Evolutionary conservation across 2,797 vertebrate genomes (phyloP).

Genomic region (Acanthopagrus latus): DNA sequence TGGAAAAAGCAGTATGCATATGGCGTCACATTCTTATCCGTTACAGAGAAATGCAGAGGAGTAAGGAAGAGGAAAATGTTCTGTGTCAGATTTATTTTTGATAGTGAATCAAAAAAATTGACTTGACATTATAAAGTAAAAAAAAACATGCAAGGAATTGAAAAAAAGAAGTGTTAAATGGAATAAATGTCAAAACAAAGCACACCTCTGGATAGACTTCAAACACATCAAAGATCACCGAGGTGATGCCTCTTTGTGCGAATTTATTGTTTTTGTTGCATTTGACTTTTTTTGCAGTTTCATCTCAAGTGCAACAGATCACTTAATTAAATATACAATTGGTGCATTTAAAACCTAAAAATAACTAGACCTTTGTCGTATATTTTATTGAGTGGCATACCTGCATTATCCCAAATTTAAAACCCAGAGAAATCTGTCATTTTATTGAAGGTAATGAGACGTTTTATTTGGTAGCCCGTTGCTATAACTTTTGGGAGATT

Average conservation of each 20-base stretch:
- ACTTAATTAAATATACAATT: too few species aligned
- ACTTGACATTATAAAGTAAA: conserved; percentile 8
- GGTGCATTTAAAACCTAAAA: too few species aligned
- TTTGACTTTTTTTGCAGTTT: too few species aligned
- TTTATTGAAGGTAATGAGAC: too few species aligned
- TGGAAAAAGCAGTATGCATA: conserved; percentile 20
- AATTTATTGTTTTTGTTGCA: too few species aligned
- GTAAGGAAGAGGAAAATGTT: conserved; percentile 23
- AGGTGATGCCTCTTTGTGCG: neutral
- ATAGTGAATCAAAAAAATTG: conserved; percentile 1
- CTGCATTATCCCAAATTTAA: too few species aligned
- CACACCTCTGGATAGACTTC: neutral
- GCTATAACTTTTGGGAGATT: too few species aligned
- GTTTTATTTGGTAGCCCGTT: too few species aligned
- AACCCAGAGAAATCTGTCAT: too few species aligned
- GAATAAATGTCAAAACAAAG: conserved; percentile 17
- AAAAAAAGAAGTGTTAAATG: neutral
- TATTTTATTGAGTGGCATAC: too few species aligned
- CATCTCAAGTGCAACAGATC: too few species aligned
- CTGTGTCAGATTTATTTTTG: conserved; percentile 21
- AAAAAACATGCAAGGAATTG: conserved; percentile 6
- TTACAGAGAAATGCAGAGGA: conserved; percentile 1
- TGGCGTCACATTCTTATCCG: conserved; percentile 4
- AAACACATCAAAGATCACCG: neutral
- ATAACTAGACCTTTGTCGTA: too few species aligned